phyloP scores from a whole-genome alignment of 2,888 invertebrate species.

The Acleris holmiana region DNA sequence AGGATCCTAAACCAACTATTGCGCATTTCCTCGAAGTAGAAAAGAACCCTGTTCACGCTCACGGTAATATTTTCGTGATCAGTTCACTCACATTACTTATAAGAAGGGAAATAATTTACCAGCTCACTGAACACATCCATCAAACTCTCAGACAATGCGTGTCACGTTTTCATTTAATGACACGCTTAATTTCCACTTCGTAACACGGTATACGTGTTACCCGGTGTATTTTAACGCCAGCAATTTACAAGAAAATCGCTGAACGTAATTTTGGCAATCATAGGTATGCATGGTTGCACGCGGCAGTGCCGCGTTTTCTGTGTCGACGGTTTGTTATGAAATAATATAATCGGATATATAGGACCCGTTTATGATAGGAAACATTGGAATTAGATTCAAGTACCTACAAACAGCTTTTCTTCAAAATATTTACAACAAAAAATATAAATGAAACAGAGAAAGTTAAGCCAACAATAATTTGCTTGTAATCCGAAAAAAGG shows the following conservation, averaged over 20 bases:
- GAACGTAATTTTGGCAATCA: slow-evolving; percentile 34
- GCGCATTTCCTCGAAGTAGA: too few relatives aligned
- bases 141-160: slow-evolving; percentile 14
- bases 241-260: slow-evolving; percentile 31
- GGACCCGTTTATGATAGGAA: too few relatives aligned
- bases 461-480: too few relatives aligned
- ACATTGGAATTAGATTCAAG: too few relatives aligned
- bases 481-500: too few relatives aligned
- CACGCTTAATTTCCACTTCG: slow-evolving; percentile 31
- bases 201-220: slow-evolving; percentile 11
- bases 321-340: too few relatives aligned
- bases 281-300: not conserved
- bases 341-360: too few relatives aligned
- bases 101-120: slow-evolving; percentile 10
- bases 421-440: too few relatives aligned
- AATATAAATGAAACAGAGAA: too few relatives aligned
- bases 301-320: not conserved
- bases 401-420: too few relatives aligned
- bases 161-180: slow-evolving; percentile 35
- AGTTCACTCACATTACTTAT: not conserved
- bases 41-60: not conserved
- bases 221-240: slow-evolving; percentile 20
- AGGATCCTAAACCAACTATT: too few relatives aligned
- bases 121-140: slow-evolving; percentile 13
- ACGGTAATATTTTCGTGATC: not conserved